Evolutionary conservation across 2,888 invertebrate species (phyloP).

Genomic region (Euphydryas editha): DNA sequence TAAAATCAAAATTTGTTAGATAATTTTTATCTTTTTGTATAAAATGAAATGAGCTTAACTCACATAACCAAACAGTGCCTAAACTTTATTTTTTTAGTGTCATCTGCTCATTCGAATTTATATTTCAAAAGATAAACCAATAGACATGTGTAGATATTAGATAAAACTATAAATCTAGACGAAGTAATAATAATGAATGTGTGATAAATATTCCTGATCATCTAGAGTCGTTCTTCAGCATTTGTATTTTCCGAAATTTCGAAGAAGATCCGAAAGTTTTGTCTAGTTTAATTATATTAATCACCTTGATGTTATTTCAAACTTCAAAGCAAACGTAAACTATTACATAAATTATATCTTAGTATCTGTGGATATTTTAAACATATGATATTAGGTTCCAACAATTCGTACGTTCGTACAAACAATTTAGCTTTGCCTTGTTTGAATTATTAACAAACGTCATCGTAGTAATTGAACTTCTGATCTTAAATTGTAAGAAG

Average conservation of each 20-base stretch:
- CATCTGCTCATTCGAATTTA: not conserved
- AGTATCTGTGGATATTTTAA: too few species aligned
- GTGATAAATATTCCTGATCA: too few species aligned
- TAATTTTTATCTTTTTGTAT: not conserved
- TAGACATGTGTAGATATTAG: not conserved
- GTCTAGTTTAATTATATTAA: too few species aligned
- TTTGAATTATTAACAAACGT: not conserved
- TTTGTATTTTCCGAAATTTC: too few species aligned
- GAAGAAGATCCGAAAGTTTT: too few species aligned
- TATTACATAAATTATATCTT: not conserved
- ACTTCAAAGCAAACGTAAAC: not conserved
- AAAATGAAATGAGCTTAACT: not conserved
- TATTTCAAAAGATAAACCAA: not conserved
- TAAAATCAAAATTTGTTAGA: not conserved
- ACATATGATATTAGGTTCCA: too few species aligned
- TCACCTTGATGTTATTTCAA: too few species aligned
- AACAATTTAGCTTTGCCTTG: conserved; percentile 8
- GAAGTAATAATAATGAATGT: not conserved
- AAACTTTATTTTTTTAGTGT: not conserved
- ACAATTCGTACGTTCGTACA: too few species aligned
- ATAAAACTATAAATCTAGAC: not conserved
- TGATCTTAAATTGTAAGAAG: too few species aligned
- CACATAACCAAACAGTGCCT: not conserved
- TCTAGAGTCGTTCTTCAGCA: too few species aligned
- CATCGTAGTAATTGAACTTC: not conserved